phyloP scores from a whole-genome alignment of 2,113 vertebrate genomes.

The Crotalus helleri region DNA sequence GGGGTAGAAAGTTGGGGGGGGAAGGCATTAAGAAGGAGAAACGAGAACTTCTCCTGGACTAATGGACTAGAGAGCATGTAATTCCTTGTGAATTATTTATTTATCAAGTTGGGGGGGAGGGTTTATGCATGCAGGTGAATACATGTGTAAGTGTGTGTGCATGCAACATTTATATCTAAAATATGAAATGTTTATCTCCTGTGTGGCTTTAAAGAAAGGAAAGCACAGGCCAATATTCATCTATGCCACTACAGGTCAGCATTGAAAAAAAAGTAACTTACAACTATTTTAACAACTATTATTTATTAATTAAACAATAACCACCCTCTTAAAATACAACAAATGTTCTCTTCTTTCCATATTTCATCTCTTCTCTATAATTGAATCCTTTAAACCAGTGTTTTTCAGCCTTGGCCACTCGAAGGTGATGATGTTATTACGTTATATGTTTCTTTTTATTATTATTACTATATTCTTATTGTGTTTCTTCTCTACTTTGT shows the following conservation, averaged over 20 bases:
- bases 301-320: too few species aligned
- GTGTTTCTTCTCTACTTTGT: too few species aligned
- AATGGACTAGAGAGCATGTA: neutral
- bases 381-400: neutral
- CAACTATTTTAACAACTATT: too few species aligned
- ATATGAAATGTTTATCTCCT: neutral
- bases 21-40: neutral
- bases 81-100: constrained; percentile 17
- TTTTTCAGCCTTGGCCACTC: neutral
- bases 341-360: neutral
- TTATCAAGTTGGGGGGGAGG: too few species aligned
- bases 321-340: neutral
- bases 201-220: neutral
- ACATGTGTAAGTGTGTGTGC: neutral
- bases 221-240: neutral
- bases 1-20: too few species aligned
- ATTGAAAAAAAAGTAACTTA: too few species aligned
- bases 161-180: neutral
- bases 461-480: too few species aligned
- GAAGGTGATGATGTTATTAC: too few species aligned
- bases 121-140: neutral
- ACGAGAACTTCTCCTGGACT: neutral
- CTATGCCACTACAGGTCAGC: neutral
- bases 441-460: too few species aligned
- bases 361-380: neutral